Evolutionary conservation across 2,113 vertebrate genomes (phyloP).

Genomic region (Elaphurus davidianus): DNA sequence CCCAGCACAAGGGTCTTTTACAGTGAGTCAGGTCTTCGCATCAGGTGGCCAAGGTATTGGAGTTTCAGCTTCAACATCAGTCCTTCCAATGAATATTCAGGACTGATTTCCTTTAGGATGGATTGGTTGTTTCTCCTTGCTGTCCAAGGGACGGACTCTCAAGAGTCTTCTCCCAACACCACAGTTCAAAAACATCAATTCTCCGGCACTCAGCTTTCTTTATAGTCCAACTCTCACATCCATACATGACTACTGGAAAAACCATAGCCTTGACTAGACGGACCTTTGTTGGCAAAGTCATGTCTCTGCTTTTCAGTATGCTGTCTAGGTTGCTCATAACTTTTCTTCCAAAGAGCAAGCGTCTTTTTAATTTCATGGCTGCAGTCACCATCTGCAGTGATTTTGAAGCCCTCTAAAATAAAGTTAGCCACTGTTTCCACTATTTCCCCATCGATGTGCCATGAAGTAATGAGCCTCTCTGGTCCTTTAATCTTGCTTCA

Average conservation of each 20-base stretch:
- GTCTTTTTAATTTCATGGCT: neutral
- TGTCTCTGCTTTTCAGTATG: neutral
- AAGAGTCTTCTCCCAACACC: neutral
- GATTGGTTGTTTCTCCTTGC: neutral
- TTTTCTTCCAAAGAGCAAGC: neutral
- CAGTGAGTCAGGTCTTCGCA: neutral
- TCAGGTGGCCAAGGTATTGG: neutral
- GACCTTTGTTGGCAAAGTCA: neutral
- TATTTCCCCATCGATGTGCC: neutral
- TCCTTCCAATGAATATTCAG: neutral
- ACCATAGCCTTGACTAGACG: neutral
- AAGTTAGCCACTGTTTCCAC: neutral
- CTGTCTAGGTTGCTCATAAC: neutral
- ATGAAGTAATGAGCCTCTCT: neutral
- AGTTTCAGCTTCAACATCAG: neutral
- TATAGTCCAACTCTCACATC: neutral
- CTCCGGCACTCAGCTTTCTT: accelerated
- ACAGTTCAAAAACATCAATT: neutral
- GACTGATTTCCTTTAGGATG: neutral
- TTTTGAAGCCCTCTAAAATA: neutral
- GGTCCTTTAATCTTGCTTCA: neutral
- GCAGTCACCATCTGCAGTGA: neutral
- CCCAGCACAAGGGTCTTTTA: neutral
- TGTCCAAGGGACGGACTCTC: neutral
- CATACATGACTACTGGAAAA: neutral